These are phyloP conservation scores for Microctenopoma steveboyesi DNA, from an alignment of 2,797 vertebrate species.

Conservation along the genomic window DNA sequence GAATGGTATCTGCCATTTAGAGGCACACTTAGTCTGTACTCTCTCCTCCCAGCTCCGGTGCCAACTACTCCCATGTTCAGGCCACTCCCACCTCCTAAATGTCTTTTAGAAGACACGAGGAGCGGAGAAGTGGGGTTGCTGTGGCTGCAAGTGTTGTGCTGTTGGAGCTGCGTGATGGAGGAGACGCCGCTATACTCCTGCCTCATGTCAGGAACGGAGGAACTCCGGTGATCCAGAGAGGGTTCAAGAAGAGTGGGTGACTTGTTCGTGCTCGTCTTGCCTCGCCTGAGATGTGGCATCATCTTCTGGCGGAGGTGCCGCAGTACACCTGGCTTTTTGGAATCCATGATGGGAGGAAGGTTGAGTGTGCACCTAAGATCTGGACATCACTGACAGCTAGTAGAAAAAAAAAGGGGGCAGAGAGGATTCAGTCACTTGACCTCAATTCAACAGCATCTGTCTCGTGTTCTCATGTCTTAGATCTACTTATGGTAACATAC, in stretches of 20 bases:
- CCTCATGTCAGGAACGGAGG: conserved; percentile 70
- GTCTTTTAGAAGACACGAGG: background rate
- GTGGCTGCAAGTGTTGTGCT: conserved; percentile 27
- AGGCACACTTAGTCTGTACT: conserved; percentile 46
- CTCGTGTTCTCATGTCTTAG: background rate
- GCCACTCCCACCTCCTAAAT: conserved; percentile 40
- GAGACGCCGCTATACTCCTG: background rate
- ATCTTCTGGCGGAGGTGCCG: conserved; percentile 72
- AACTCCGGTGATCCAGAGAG: conserved; percentile 61
- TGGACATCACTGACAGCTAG: conserved; percentile 52
- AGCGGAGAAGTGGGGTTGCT: conserved; percentile 57
- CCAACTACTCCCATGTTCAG: conserved; percentile 13
- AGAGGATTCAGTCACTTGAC: background rate
- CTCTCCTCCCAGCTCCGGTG: conserved; percentile 31
- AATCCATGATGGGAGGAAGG: conserved; percentile 62
- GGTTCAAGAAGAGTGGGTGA: background rate
- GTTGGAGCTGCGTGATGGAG: conserved; percentile 2
- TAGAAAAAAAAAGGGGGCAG: conserved; percentile 5
- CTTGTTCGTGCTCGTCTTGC: conserved; percentile 48
- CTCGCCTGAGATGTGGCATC: conserved; percentile 62
- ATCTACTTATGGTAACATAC: too few relatives aligned
- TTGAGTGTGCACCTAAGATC: conserved; percentile 33
- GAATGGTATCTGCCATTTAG: conserved; percentile 51
- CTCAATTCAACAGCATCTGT: background rate
- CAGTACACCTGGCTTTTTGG: conserved; percentile 74